A percentile compares a stretch with the other conserved stretches of the same genome.
Evolutionary conservation across 2,113 vertebrate species (phyloP).

Genomic region (Forbesichthys papilliferus): DNA sequence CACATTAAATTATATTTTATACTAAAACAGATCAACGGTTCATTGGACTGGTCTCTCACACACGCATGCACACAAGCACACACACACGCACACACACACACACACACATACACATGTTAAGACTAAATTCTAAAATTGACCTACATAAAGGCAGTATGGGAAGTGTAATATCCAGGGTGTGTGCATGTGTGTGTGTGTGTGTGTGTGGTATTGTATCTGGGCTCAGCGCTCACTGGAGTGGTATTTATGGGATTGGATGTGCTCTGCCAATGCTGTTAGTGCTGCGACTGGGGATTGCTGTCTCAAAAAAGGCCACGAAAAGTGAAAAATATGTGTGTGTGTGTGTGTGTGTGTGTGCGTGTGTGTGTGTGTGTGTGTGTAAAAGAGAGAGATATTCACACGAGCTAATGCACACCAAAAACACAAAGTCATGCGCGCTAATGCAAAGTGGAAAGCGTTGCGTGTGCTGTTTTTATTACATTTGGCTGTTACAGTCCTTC

Average conservation of each 20-base stretch:
- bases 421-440: slow-evolving; percentile 26
- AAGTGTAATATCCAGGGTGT: slow-evolving; percentile 53
- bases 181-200: slow-evolving; percentile 34
- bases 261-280: slow-evolving; percentile 73
- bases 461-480: slow-evolving; percentile 50
- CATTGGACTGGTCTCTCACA: not conserved
- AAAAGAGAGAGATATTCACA: slow-evolving; percentile 17
- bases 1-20: no score
- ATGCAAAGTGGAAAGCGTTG: slow-evolving; percentile 39
- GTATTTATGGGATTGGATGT: slow-evolving; percentile 71
- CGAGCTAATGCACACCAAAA: slow-evolving; percentile 27
- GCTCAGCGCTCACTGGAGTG: slow-evolving; percentile 37
- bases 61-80: not conserved
- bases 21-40: not conserved
- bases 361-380: slow-evolving; percentile 1
- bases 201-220: slow-evolving; percentile 32
- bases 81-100: not conserved
- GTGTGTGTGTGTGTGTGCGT: slow-evolving; percentile 1
- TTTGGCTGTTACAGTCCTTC: slow-evolving; percentile 46
- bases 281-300: slow-evolving; percentile 66
- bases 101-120: not conserved
- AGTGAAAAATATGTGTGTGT: slow-evolving; percentile 46
- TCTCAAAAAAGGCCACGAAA: slow-evolving; percentile 60
- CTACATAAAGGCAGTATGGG: slow-evolving; percentile 49
- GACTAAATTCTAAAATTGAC: no score